Evolutionary conservation across 2,113 vertebrate species (phyloP).

Genomic region (Eonycteris spelaea): DNA sequence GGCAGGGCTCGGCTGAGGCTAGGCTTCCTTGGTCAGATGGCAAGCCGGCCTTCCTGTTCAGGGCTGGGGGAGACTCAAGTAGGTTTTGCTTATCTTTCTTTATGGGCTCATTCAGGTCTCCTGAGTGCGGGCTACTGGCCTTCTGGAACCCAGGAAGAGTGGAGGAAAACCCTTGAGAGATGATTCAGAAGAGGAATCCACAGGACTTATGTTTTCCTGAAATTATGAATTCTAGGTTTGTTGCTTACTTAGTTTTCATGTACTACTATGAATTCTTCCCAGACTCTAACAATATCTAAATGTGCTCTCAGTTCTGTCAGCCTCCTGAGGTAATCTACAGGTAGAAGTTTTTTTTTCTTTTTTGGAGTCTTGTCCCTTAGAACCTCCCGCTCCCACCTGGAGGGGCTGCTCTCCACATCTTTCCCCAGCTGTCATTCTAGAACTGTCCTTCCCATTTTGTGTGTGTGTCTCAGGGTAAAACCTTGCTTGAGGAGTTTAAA

Average conservation of each 20-base stretch:
- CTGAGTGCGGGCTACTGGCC: not conserved
- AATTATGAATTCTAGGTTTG: not conserved
- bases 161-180: not conserved
- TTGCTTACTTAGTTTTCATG: not conserved
- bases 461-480: not conserved
- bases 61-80: not conserved
- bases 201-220: not conserved
- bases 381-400: not conserved
- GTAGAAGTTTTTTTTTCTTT: not conserved
- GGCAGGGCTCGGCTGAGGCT: not conserved
- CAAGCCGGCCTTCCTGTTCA: not conserved
- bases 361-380: not conserved
- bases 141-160: not conserved
- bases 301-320: not conserved
- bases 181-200: not conserved
- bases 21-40: not conserved
- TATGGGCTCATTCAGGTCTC: not conserved
- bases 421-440: not conserved
- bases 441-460: not conserved
- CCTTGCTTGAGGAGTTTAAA: accelerated
- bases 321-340: not conserved
- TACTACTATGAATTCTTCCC: not conserved
- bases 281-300: not conserved
- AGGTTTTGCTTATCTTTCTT: not conserved
- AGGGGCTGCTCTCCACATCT: not conserved